Evolutionary conservation across 2,797 vertebrate genomes (phyloP), one percentile per base, ranked within the genome.

Genomic region (Coilia nasus): DNA sequence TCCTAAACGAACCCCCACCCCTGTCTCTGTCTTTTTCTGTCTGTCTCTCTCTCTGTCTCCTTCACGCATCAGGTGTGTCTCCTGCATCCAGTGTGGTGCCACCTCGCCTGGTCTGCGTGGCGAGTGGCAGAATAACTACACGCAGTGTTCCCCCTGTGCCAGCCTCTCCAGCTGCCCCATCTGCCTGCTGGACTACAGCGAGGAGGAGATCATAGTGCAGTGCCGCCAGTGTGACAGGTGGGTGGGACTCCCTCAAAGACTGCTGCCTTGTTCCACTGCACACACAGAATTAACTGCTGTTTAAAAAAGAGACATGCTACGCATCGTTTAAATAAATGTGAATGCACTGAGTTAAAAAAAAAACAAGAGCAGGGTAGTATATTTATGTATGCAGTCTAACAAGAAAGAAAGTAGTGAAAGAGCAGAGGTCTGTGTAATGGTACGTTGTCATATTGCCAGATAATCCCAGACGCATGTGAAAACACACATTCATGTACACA

Each of bases 111-210:
- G 98, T 41, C 93, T 97, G 90, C 95, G 98, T 92, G 98, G 98
- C 86, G 98, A 99, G 85, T 99, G 98, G 98, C 98, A 99, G 92
- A 99, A 98, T 93, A 99, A 99, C 94, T 99, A 99, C 93, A 99
- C 98, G 0, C 98, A 98, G 89, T 99, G 98, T 86, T 98, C 96
- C 80, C 98, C 98, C 64, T 99, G 98, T 57, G 97, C 97, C 57
- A 99, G 98, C 93, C 91, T 99, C 92, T 94, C 96, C 10, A 89
- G 94, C 87, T 99, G 98, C 91, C 98, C 98, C 0, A 91, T 97
- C 92, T 99, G 98, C 93, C 93, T 88, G 86, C 95, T 97, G 87
- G 95, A 93, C 88, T 99, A 99, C 92, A 96, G 94, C 25, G 98
- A 99, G 89, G 97, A 98, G 81, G 97, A 98, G 84, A 93, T 99